Percentiles rank a stretch among this genome's conserved stretches.
phyloP scores from a whole-genome alignment of 2,797 vertebrate species.

The Pachyuromys duprasi region DNA sequence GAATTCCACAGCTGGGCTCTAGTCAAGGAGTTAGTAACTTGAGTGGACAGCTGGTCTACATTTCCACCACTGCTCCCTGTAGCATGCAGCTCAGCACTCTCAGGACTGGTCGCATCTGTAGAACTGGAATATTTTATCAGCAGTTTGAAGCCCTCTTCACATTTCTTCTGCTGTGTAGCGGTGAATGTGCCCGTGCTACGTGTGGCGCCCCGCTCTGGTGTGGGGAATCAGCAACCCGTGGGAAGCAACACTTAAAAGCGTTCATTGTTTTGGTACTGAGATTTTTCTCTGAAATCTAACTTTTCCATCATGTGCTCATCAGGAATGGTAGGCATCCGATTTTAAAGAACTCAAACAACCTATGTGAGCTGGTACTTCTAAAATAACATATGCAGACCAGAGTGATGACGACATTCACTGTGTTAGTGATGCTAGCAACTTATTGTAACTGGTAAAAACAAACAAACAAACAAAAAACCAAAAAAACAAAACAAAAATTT shows the following conservation, averaged over 20 bases:
- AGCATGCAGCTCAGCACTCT: background rate
- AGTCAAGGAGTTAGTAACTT: background rate
- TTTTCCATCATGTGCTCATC: conserved; percentile 45
- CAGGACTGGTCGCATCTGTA: background rate
- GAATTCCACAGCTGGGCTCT: background rate
- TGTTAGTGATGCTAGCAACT: background rate
- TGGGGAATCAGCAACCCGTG: conserved; percentile 9
- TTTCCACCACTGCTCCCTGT: background rate
- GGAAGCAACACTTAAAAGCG: conserved; percentile 49
- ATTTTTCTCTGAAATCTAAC: conserved; percentile 67
- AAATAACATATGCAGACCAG: background rate
- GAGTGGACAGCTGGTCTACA: background rate
- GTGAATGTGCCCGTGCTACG: background rate
- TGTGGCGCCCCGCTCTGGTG: background rate
- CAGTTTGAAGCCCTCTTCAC: background rate
- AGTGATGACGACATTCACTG: background rate
- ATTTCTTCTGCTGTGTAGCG: background rate
- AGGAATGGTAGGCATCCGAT: conserved; percentile 52
- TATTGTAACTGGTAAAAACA: background rate
- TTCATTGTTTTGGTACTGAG: conserved; percentile 45
- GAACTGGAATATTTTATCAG: background rate
- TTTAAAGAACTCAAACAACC: conserved; percentile 32
- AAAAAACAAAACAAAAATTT: background rate
- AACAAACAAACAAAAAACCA: no score
- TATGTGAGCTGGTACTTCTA: conserved; percentile 31